These are phyloP conservation scores for Hoplostethus mediterraneus DNA, from an alignment of 2,797 vertebrate genomes.

Conservation along the genomic window DNA sequence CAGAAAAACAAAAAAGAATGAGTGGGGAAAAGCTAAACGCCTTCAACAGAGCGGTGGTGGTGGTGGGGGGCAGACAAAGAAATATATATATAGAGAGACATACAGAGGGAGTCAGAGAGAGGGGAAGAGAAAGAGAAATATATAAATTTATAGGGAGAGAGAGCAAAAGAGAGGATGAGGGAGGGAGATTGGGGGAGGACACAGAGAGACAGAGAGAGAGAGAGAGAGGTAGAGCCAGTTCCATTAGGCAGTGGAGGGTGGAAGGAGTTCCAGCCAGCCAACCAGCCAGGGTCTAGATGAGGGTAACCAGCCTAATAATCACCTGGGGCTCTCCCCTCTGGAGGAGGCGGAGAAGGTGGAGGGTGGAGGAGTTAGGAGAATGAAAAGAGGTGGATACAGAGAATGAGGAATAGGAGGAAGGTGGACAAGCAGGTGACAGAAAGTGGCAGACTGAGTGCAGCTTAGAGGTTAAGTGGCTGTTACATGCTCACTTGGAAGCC, in stretches of 20 bases:
- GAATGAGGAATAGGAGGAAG: slow-evolving; percentile 23
- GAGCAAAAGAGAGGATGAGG: slow-evolving; percentile 1
- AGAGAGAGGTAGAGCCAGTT: slow-evolving; percentile 73
- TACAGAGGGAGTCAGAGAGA: slow-evolving; percentile 35
- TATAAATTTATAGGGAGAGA: slow-evolving; percentile 6
- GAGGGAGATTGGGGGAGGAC: background rate
- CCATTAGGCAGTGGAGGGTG: slow-evolving; percentile 78
- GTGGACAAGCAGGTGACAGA: slow-evolving; percentile 39
- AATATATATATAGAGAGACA: slow-evolving; percentile 48
- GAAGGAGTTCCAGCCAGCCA: slow-evolving; percentile 37
- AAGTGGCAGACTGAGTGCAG: slow-evolving; percentile 16
- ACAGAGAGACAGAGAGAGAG: slow-evolving; percentile 12
- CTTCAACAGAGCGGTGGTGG: slow-evolving; percentile 48
- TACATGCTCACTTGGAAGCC: slow-evolving; percentile 2
- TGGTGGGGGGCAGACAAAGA: slow-evolving; percentile 41
- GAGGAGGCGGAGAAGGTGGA: background rate
- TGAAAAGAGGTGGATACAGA: slow-evolving; percentile 34
- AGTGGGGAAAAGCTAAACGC: slow-evolving; percentile 52
- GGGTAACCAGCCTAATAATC: slow-evolving; percentile 63
- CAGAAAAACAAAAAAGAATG: slow-evolving; percentile 67
- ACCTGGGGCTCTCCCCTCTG: slow-evolving; percentile 47
- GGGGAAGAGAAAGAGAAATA: slow-evolving; percentile 9
- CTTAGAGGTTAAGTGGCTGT: background rate
- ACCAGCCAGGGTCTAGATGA: slow-evolving; percentile 39
- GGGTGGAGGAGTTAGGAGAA: slow-evolving; percentile 15